Conservation (phyloP, 2,113 vertebrate genomes). For the Podarcis muralis region DNA sequence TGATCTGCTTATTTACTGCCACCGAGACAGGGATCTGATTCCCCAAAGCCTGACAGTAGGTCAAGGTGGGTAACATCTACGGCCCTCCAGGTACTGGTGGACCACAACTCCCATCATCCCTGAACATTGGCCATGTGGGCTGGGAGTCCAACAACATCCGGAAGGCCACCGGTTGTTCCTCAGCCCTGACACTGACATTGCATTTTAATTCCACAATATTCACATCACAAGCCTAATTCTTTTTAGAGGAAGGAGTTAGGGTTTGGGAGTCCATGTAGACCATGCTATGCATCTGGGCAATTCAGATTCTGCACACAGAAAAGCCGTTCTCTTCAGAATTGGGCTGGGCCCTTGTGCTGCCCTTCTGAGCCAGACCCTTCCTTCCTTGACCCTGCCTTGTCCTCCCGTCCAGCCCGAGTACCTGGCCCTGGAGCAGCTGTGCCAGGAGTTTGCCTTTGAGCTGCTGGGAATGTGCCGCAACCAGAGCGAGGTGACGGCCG, state of each 20-base stretch:
- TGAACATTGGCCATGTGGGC: neutral
- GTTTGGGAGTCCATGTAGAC: neutral
- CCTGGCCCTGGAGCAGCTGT: slow-evolving; percentile 82
- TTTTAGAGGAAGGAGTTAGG: neutral
- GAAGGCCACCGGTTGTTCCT: neutral
- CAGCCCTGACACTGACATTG: neutral
- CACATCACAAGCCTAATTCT: neutral
- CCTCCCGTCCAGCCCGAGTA: slow-evolving; percentile 85
- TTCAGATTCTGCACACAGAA: neutral
- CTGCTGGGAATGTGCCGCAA: slow-evolving; percentile 91
- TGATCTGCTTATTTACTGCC: too few relatives aligned
- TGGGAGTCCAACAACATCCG: neutral
- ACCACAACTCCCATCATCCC: too few relatives aligned
- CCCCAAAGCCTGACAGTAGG: neutral
- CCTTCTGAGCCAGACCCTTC: rapidly evolving
- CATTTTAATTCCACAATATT: neutral
- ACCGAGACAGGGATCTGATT: too few relatives aligned
- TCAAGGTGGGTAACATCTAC: neutral
- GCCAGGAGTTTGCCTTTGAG: slow-evolving; percentile 90
- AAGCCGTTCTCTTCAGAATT: too few relatives aligned
- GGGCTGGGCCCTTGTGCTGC: neutral
- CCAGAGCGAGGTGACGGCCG: slow-evolving; percentile 88
- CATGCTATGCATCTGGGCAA: neutral
- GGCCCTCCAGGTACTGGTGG: neutral
- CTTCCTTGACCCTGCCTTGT: neutral